phyloP scores from a whole-genome alignment of 2,113 vertebrate species.

The Heterocephalus glaber region DNA sequence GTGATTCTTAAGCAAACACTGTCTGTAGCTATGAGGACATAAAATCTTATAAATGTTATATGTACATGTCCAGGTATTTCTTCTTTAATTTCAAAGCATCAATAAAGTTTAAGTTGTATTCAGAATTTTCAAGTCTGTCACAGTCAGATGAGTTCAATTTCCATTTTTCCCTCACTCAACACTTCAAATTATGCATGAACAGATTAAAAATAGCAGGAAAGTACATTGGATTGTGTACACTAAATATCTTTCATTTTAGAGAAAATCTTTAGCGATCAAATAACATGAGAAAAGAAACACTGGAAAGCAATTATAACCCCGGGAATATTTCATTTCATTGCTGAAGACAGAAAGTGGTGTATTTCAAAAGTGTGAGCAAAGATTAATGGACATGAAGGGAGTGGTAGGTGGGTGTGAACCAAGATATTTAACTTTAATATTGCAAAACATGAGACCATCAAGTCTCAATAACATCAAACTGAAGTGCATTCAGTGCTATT shows the following conservation, averaged over 20 bases:
- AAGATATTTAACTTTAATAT: constrained; percentile 81
- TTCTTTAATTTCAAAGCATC: constrained; percentile 81
- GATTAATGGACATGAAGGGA: constrained; percentile 81
- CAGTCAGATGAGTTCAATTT: constrained; percentile 74
- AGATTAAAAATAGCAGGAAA: constrained; percentile 80
- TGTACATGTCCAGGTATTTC: constrained; percentile 69
- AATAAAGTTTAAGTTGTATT: constrained; percentile 77
- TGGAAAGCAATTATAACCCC: constrained; percentile 83
- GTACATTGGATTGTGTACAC: constrained; percentile 63
- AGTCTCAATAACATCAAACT: constrained; percentile 80
- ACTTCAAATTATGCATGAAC: constrained; percentile 75
- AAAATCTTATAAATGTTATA: constrained; percentile 81
- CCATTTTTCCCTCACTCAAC: constrained; percentile 70
- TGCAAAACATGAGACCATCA: constrained; percentile 81
- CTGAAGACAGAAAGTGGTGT: constrained; percentile 77
- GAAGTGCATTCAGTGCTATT: constrained; percentile 71
- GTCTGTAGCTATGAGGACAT: constrained; percentile 70
- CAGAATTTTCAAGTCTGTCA: constrained; percentile 81
- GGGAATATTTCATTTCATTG: constrained; percentile 78
- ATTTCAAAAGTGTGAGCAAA: constrained; percentile 81
- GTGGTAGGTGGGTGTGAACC: constrained; percentile 72
- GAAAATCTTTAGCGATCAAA: constrained; percentile 78
- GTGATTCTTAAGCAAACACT: constrained; percentile 76
- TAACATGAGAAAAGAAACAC: constrained; percentile 73
- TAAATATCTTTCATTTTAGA: constrained; percentile 77